Evolutionary conservation across 2,797 vertebrate genomes (phyloP), one percentile per base, ranked within the genome.

Genomic region (Acridotheres tristis): DNA sequence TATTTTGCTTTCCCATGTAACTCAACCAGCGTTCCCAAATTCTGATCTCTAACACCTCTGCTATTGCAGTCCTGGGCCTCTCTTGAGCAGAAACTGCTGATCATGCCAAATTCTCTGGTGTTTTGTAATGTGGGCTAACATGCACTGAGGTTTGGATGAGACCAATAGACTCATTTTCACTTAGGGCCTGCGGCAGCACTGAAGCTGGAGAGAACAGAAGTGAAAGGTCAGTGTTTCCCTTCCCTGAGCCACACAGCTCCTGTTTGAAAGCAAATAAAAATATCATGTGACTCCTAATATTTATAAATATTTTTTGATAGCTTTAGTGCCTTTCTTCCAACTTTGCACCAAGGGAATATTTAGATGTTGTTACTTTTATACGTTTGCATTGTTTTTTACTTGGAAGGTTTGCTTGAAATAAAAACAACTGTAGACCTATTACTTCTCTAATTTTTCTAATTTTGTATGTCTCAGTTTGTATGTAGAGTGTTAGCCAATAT

Each of bases 21-120:
- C 86, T 92, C 86, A 92, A 94, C 54, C 69, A 90, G 50, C 3
- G 0, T 91, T 96, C 93, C 73, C 10, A 21, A 96, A 81, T 66
- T 79, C 85, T 96, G 95, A 96, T 97, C 95, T 96, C 94, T 96
- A 91, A 97, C 96, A 96, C 96, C 96, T 97, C 95, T 90, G 79
- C 93, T 96, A 96, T 96, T 97, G 89, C 94, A 96, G 94, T 94
- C 66, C 48, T 94, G 96, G 94, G 96, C 94, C 94, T 88, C 94
- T 94, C 91, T 76, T 92, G 89, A 90, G 92, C 93, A 96, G 85
- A 96, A 97, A 96, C 69, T 96, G 96, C 96, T 96, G 95, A 96
- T 96, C 6, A 68, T 95, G 94, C 96, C 96, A 96, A 91, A 95
- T 96, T 96, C 94, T 96, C 96, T 94, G 85, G 94, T 97, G 95